Evolutionary conservation across 2,113 vertebrate species (phyloP).

Genomic region (Anguilla rostrata): DNA sequence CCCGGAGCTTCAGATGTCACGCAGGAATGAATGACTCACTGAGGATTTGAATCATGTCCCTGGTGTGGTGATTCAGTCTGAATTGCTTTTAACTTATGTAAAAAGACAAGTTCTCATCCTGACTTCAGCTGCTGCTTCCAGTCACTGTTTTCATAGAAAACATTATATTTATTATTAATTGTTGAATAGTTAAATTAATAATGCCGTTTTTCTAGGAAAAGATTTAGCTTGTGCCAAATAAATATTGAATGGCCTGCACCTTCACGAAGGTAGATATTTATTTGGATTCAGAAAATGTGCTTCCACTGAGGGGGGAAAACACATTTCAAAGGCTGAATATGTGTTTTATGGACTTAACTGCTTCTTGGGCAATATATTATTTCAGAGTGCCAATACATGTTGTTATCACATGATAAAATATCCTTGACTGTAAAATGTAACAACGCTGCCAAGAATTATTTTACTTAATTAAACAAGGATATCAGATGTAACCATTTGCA

Average conservation of each 20-base stretch:
- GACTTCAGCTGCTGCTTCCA: not conserved
- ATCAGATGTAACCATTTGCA: not conserved
- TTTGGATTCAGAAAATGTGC: not conserved
- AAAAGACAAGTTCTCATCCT: not conserved
- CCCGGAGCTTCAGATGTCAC: not conserved
- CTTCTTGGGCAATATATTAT: not conserved
- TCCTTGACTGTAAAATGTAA: not conserved
- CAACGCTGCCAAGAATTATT: not conserved
- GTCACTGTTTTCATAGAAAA: not conserved
- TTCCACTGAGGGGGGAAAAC: not conserved
- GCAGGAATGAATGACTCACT: not conserved
- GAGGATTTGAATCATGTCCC: not conserved
- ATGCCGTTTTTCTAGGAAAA: too few species aligned
- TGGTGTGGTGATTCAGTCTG: not conserved
- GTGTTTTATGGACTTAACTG: not conserved
- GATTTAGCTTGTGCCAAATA: too few species aligned
- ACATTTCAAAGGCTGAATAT: constrained; percentile 3
- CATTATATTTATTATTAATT: too few species aligned
- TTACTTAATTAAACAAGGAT: not conserved
- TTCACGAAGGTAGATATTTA: too few species aligned
- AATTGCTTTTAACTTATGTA: not conserved
- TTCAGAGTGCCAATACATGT: not conserved
- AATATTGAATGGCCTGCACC: too few species aligned
- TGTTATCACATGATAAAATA: not conserved
- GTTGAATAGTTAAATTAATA: too few species aligned